Conservation (phyloP, 2,888 invertebrate genomes). For the Drosophila infuscata region DNA sequence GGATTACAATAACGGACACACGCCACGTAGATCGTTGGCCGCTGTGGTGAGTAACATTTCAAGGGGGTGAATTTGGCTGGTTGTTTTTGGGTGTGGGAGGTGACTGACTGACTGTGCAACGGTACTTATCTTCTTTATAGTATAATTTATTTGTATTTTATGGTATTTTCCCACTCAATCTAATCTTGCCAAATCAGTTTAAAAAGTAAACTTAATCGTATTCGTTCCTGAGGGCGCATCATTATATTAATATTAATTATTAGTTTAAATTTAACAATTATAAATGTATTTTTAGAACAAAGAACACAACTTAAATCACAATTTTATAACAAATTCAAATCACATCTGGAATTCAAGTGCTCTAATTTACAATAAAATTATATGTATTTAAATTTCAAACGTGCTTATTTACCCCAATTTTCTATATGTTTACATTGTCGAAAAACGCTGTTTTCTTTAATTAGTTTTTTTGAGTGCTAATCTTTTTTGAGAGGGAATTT, state of each 20-base stretch:
- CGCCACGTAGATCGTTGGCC: constrained; percentile 83
- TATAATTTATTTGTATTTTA: constrained; percentile 33
- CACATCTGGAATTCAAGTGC: not conserved
- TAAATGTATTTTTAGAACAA: not conserved
- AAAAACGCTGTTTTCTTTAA: not conserved
- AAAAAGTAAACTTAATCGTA: constrained; percentile 34
- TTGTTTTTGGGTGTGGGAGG: constrained; percentile 6
- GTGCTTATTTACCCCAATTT: not conserved
- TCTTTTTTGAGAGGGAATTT: not conserved
- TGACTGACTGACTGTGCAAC: not conserved
- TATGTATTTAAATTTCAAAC: not conserved
- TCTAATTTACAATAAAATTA: not conserved
- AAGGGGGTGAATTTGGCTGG: not conserved
- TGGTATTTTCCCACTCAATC: constrained; percentile 55
- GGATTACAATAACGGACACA: constrained; percentile 77
- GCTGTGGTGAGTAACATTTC: constrained; percentile 76
- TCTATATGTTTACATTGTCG: not conserved
- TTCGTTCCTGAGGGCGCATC: not conserved
- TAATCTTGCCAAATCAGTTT: constrained; percentile 50
- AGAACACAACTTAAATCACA: not conserved
- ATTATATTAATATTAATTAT: not conserved
- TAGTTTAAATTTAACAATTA: not conserved
- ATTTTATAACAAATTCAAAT: not conserved
- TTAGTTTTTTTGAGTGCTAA: not conserved
- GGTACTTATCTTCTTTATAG: constrained; percentile 47